Evolutionary conservation across 2,888 invertebrate genomes (phyloP).

Genomic region (Limnephilus auricula): DNA sequence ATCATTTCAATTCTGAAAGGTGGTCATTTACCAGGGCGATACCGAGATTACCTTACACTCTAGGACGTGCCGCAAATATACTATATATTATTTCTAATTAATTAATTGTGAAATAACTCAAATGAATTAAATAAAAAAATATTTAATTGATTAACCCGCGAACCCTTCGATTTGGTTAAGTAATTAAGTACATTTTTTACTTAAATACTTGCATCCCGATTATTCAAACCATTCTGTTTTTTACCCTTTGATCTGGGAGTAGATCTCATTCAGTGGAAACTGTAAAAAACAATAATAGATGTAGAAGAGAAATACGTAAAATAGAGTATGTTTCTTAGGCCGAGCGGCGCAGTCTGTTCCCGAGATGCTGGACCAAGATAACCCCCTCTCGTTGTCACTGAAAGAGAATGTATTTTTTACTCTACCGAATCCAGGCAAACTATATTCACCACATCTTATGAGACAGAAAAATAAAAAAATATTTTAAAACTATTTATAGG

Average conservation of each 20-base stretch:
- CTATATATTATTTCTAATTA: too few species aligned
- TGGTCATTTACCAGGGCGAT: too few species aligned
- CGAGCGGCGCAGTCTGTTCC: conserved; percentile 27
- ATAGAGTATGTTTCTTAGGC: conserved; percentile 20
- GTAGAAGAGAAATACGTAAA: conserved; percentile 45
- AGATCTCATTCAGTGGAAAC: neutral
- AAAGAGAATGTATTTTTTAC: conserved; percentile 61
- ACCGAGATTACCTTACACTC: too few species aligned
- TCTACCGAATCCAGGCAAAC: neutral
- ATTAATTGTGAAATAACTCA: too few species aligned
- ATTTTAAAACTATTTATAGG: neutral
- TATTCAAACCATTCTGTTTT: neutral
- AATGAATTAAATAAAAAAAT: too few species aligned
- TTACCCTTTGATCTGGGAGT: neutral
- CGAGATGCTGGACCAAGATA: conserved; percentile 59
- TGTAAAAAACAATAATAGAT: conserved; percentile 30
- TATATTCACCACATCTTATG: conserved; percentile 7
- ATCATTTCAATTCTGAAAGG: too few species aligned
- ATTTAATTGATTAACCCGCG: too few species aligned
- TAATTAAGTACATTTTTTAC: too few species aligned
- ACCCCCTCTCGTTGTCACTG: conserved; percentile 59
- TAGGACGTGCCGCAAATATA: too few species aligned
- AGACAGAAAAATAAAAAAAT: neutral
- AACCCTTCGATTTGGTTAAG: too few species aligned
- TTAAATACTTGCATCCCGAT: neutral